Percentiles rank a stretch among this genome's conserved stretches.
phyloP scores from a whole-genome alignment of 2,888 invertebrate genomes.

The Lydus trimaculatus region DNA sequence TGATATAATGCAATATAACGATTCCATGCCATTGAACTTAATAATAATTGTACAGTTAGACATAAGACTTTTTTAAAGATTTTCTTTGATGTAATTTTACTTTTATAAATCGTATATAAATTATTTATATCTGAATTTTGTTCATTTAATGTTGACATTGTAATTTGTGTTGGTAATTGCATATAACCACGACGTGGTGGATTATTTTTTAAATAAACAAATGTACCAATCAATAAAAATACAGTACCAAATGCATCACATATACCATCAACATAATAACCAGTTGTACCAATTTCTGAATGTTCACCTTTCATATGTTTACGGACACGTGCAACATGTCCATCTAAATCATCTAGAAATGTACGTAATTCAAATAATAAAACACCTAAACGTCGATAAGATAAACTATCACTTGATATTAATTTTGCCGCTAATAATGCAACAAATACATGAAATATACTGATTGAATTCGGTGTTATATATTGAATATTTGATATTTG shows the following conservation, averaged over 20 bases:
- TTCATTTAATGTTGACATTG: conserved; percentile 45
- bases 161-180: conserved; percentile 66
- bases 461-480: conserved; percentile 86
- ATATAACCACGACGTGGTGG: conserved; percentile 78
- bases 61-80: conserved; percentile 71
- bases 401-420: conserved; percentile 75
- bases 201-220: conserved; percentile 74
- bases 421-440: conserved; percentile 79
- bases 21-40: conserved; percentile 84
- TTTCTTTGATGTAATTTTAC: conserved; percentile 72
- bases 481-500: conserved; percentile 57
- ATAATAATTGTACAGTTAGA: conserved; percentile 74
- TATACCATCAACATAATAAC: conserved; percentile 83
- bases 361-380: conserved; percentile 81
- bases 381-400: conserved; percentile 76
- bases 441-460: conserved; percentile 78
- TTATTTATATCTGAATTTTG: conserved; percentile 60
- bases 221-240: conserved; percentile 74
- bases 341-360: conserved; percentile 86
- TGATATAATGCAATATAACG: conserved; percentile 83
- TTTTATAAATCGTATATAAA: conserved; percentile 64
- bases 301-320: conserved; percentile 78
- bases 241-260: conserved; percentile 81
- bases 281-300: conserved; percentile 81
- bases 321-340: conserved; percentile 81